Evolutionary conservation across 2,888 invertebrate species (phyloP).

Genomic region (Drosophila kanekoi): DNA sequence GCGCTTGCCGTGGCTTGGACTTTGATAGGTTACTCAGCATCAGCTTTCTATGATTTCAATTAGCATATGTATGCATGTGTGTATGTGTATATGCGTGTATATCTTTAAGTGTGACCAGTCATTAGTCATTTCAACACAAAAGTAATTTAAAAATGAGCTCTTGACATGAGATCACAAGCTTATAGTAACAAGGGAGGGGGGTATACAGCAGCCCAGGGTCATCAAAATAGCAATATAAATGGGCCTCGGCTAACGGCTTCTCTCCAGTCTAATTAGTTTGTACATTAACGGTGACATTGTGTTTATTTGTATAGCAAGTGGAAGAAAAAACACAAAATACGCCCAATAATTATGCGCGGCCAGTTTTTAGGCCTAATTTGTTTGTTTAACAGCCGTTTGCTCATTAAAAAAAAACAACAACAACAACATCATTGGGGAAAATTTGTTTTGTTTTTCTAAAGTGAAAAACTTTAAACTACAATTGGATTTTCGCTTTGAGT

Average conservation of each 20-base stretch:
- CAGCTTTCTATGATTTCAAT: conserved; percentile 58
- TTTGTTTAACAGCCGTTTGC: conserved; percentile 50
- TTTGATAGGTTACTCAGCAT: conserved; percentile 57
- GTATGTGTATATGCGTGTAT: background rate
- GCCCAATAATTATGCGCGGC: conserved; percentile 59
- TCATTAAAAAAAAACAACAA: conserved; percentile 46
- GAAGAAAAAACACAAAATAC: conserved; percentile 61
- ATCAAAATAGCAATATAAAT: conserved; percentile 16
- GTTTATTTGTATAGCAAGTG: conserved; percentile 71
- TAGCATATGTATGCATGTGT: conserved; percentile 31
- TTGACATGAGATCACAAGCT: conserved; percentile 70
- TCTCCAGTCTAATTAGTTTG: conserved; percentile 69
- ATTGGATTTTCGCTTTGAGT: conserved; percentile 57
- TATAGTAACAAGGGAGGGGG: background rate
- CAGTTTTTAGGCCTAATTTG: conserved; percentile 65
- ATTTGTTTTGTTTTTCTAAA: conserved; percentile 40
- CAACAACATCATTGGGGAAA: conserved; percentile 28
- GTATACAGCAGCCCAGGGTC: conserved; percentile 18
- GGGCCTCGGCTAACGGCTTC: conserved; percentile 13
- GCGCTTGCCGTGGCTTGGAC: conserved; percentile 27
- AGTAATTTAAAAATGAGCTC: conserved; percentile 60
- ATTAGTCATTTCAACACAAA: conserved; percentile 66
- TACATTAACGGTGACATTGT: conserved; percentile 74
- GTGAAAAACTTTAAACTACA: conserved; percentile 54
- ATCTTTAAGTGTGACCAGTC: conserved; percentile 35